Conservation (phyloP, 53 echinoderm and acorn worm genomes). For the Glandiceps talaboti region DNA sequence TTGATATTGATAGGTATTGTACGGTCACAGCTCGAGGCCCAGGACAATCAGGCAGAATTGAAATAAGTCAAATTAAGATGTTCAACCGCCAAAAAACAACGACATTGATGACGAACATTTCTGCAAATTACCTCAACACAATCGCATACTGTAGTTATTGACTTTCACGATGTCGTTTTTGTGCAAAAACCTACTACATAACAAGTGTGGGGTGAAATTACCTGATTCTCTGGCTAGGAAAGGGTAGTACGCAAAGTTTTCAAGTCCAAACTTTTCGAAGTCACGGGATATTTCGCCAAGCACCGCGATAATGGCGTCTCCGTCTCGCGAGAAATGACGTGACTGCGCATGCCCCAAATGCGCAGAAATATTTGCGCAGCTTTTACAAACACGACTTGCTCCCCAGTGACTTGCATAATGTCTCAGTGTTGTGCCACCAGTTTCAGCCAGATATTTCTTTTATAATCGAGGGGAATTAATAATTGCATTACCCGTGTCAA, state of each 20-base stretch:
- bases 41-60: no score
- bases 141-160: background rate
- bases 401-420: no score
- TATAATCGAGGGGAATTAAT: no score
- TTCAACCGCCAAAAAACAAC: background rate
- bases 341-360: background rate
- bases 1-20: no score
- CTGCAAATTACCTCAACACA: background rate
- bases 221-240: background rate
- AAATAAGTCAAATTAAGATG: no score
- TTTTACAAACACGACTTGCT: background rate
- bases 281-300: background rate
- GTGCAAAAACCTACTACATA: background rate
- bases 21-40: no score
- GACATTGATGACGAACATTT: background rate
- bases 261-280: background rate
- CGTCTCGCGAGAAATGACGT: slow-evolving; percentile 35
- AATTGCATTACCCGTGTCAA: no score
- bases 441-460: no score
- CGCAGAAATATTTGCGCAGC: background rate
- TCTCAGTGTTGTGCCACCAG: no score
- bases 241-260: background rate
- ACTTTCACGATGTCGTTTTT: background rate
- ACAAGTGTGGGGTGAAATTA: background rate
- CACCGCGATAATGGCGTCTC: slow-evolving; percentile 31